Evolutionary conservation across 1,140 invertebrate genomes (phyloP).

Genomic region (Limonius californicus): DNA sequence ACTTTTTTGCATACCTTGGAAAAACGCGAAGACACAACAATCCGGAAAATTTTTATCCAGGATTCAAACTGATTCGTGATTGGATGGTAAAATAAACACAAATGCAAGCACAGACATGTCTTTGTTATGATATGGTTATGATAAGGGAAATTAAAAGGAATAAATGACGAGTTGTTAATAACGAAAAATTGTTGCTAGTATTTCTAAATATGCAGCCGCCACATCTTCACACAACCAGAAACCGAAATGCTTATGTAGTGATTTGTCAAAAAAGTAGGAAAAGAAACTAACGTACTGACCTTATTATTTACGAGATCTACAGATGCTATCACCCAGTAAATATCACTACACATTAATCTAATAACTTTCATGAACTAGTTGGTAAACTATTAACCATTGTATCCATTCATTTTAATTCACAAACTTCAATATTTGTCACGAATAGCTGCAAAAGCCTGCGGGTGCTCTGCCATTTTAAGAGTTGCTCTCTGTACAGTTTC

Average conservation of each 20-base stretch:
- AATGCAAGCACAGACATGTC: too few relatives aligned
- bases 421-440: not conserved
- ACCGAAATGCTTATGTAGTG: not conserved
- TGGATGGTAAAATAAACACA: too few relatives aligned
- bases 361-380: not conserved
- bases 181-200: too few relatives aligned
- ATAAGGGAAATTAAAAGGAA: too few relatives aligned
- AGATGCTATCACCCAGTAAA: not conserved
- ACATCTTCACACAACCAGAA: too few relatives aligned
- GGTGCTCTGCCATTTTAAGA: conserved; percentile 2
- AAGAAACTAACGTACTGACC: conserved; percentile 5
- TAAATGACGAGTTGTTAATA: too few relatives aligned
- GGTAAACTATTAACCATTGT: not conserved
- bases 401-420: conserved; percentile 7
- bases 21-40: too few relatives aligned
- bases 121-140: too few relatives aligned
- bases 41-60: too few relatives aligned
- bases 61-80: too few relatives aligned
- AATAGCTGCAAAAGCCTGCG: not conserved
- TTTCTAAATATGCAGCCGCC: too few relatives aligned
- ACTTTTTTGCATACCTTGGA: too few relatives aligned
- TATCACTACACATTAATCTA: not conserved
- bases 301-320: conserved; percentile 1
- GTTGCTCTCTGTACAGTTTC: not conserved
- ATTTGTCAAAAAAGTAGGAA: conserved; percentile 11